Base-by-base conservation (phyloP, 2,888 invertebrate genomes). In the Cactoblastis cactorum region DNA sequence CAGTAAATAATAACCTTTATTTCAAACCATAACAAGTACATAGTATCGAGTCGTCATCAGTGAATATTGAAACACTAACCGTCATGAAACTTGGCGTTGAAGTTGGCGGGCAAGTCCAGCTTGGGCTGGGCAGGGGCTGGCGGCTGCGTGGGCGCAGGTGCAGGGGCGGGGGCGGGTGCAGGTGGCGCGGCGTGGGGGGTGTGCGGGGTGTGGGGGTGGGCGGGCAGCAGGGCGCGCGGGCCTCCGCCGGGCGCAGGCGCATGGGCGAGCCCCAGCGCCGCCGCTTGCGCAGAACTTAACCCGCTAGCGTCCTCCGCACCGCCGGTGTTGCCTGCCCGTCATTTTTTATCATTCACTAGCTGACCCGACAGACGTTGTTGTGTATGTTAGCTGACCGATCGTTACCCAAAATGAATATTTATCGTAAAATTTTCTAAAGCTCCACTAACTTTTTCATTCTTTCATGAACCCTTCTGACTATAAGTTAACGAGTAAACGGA, bases 261-360 rank as follows among this genome's bases (percentile, higher is more conserved):
- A 71, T 86, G 85, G 58, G 71, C 59, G 57, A 87, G 77, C 12
- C 86, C 87, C 37, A 87, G 71, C 55, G 84, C 83, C 59, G 88
- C 85, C 69, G 87, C 86, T 65, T 86, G 85, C 65, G 82, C 86
- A 52, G 84, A 76, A 58, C 78, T 81, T 54, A 84, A 75, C 3
- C 83, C 84, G 52, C 63, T 62, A 52, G 62, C 59, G 47, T 65
- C 71, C 53, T 64, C 56, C 28, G 54, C 52, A 28, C 49, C 52
- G 19, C 52, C 58, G 51, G 43, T 50, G 34, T 35, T 35, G 11
- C 37, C 37, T 37, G 11, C 1, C 14, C 15, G 33, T n/a, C 8
- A 12, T 12, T 28, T 3, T 22, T 22, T 3, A 22, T 22, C n/a
- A n/a, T 22, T 38, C 41, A 49, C 51, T 43, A 33, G 24, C 39